Evolutionary conservation across 2,797 vertebrate genomes (phyloP).

Genomic region (Myiotriccus ornatus): DNA sequence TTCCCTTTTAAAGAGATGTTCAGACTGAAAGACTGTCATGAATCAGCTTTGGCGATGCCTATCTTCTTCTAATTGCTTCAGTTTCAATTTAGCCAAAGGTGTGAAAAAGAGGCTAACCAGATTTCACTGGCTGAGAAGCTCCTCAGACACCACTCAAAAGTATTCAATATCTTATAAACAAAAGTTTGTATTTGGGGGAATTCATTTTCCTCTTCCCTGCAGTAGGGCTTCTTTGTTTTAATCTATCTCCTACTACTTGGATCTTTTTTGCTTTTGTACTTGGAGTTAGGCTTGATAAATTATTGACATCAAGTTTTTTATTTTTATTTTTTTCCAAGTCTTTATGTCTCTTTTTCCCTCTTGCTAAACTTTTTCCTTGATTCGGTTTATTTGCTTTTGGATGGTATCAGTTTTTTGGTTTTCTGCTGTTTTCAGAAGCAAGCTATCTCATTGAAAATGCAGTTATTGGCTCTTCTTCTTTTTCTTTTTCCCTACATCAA

Average conservation of each 20-base stretch:
- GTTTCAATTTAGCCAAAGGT: not conserved
- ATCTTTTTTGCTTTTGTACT: not conserved
- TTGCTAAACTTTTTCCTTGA: slow-evolving; percentile 18
- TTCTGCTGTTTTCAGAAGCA: slow-evolving; percentile 46
- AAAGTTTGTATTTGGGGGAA: not conserved
- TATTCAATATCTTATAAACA: not conserved
- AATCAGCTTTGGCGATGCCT: not conserved
- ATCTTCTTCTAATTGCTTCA: not conserved
- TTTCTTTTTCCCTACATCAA: slow-evolving; percentile 47
- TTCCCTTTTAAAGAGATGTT: not conserved
- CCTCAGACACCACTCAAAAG: not conserved
- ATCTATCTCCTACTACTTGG: not conserved
- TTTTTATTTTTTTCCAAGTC: not conserved
- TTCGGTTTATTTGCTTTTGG: slow-evolving; percentile 47
- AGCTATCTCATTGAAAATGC: slow-evolving; percentile 55
- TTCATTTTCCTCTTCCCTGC: not conserved
- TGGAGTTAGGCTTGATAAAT: slow-evolving; percentile 33
- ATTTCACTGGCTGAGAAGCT: not conserved
- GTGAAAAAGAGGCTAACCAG: not conserved
- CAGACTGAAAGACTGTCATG: not conserved
- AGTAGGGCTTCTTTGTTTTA: not conserved
- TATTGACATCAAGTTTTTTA: slow-evolving; percentile 12
- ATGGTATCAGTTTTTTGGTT: slow-evolving; percentile 7
- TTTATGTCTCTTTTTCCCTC: slow-evolving; percentile 14
- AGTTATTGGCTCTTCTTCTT: slow-evolving; percentile 38